Conservation (phyloP, 2,797 vertebrate genomes). For the Squalus acanthias region DNA sequence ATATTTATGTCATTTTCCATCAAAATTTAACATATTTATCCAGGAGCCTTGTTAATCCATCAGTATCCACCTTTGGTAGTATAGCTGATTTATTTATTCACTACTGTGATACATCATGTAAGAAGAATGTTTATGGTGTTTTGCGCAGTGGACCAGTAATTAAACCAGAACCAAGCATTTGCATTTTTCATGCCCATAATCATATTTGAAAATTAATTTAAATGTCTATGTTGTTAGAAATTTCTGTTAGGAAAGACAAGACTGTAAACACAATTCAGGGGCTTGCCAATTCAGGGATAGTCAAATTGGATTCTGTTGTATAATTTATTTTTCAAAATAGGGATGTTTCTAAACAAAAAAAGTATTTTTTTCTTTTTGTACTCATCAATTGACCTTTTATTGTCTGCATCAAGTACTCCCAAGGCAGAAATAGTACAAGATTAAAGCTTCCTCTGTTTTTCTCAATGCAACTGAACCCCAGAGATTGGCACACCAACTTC, state of each 20-base stretch:
- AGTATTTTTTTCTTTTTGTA: neutral
- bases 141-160: neutral
- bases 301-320: neutral
- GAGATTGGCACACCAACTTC: neutral
- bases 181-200: neutral
- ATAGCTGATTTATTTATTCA: neutral
- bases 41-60: neutral
- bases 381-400: neutral
- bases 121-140: neutral
- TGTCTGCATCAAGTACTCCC: neutral
- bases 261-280: neutral
- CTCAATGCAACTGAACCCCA: neutral
- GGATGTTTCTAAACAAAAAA: neutral
- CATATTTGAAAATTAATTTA: constrained; percentile 1
- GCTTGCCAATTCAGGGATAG: neutral
- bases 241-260: neutral
- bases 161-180: neutral
- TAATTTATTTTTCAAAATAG: neutral
- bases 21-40: neutral
- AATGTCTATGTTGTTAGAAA: neutral
- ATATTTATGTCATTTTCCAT: neutral
- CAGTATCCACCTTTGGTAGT: neutral
- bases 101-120: neutral
- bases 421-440: neutral
- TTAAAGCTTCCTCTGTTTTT: neutral